These are phyloP conservation scores for Sepioteuthis lessoniana DNA, from an alignment of 2,888 invertebrate genomes.

Conservation along the genomic window DNA sequence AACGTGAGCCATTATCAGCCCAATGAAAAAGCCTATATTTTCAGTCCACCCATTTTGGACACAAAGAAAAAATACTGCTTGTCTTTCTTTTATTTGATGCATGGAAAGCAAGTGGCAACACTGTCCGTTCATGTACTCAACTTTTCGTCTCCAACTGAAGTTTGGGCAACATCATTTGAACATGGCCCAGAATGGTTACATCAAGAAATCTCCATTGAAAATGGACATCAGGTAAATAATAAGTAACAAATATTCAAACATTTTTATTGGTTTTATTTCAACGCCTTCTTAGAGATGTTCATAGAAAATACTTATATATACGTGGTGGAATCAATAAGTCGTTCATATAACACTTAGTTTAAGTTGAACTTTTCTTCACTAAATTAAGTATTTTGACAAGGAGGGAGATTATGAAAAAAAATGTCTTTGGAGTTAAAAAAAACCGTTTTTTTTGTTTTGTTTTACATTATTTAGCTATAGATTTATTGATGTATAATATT, in stretches of 20 bases:
- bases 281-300: no score
- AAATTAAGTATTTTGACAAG: no score
- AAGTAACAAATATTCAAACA: neutral
- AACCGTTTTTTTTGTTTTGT: no score
- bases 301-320: no score
- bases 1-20: neutral
- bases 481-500: no score
- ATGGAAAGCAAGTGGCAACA: neutral
- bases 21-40: neutral
- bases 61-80: neutral
- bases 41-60: neutral
- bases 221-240: neutral
- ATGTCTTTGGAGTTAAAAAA: no score
- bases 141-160: neutral
- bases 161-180: neutral
- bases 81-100: conserved; percentile 43
- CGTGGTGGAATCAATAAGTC: no score
- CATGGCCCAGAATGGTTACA: neutral
- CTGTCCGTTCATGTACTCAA: neutral
- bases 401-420: no score
- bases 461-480: no score
- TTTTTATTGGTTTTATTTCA: neutral
- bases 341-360: no score
- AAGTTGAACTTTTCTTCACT: no score
- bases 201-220: neutral